Conservation (phyloP, 1,140 invertebrate genomes). For the Drosophila bocqueti region DNA sequence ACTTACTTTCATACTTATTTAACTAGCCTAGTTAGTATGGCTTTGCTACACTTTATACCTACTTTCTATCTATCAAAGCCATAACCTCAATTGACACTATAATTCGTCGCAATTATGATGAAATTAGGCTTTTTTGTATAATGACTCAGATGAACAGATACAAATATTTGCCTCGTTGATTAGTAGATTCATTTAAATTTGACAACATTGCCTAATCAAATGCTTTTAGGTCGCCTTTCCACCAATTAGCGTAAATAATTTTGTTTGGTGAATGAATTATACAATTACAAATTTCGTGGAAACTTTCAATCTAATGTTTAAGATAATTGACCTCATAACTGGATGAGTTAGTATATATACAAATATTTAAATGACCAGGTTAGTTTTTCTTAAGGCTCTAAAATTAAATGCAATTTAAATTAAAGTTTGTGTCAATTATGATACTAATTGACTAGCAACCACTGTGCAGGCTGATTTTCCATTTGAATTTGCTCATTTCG, state of each 20-base stretch:
- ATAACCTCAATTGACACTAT: neutral
- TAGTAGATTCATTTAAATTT: conserved; percentile 3
- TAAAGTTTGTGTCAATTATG: no score
- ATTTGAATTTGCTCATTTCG: conserved; percentile 31
- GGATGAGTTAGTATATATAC: neutral
- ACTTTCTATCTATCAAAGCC: neutral
- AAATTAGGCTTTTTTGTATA: neutral
- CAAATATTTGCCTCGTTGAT: conserved; percentile 1
- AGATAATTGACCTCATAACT: neutral
- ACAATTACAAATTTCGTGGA: neutral
- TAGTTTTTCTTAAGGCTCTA: neutral
- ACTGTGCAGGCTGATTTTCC: neutral
- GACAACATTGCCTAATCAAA: conserved; percentile 1
- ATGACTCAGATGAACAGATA: neutral
- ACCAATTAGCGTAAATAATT: conserved; percentile 2
- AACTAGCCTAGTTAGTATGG: neutral
- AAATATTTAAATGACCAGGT: neutral
- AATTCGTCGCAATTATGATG: neutral
- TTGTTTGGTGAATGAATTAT: neutral
- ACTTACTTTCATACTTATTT: neutral
- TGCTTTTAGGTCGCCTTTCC: neutral
- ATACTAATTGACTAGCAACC: neutral
- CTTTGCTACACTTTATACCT: neutral
- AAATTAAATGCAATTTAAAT: neutral
- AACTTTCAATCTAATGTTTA: no score